Evolutionary conservation across 2,113 vertebrate genomes (phyloP), one percentile per base, ranked within the genome.

Genomic region (Nerophis lumbriciformis): DNA sequence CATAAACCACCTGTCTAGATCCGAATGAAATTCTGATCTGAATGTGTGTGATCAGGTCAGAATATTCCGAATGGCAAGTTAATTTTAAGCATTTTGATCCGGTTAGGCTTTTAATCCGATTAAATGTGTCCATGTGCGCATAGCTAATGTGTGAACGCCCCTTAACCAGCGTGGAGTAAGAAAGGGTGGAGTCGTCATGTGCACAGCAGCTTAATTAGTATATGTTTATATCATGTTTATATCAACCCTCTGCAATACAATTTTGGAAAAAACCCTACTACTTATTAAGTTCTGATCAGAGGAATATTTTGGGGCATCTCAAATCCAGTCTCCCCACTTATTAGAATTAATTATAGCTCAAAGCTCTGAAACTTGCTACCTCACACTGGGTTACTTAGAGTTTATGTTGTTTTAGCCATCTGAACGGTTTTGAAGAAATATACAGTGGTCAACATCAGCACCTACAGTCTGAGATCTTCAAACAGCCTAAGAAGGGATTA

Each of bases 181-280:
- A 69, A 49, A 42, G 42, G 61, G 63, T 69, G 16, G 51, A 65
- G 68, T 63, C 38, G 47, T 7, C 63, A 55, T 61, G 58, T 71
- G 69, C 73, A 69, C 76, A 59, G 64, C 49, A 66, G 56, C 71
- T 60, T 70, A 74, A 82, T 79, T 71, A 28, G 28, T 65, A 59
- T 70, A 72, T 73, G 60, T 82, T 82, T 80, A 59, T 66, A 77
- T 84, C 72, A 79, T 82, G 84, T 71, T 77, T 79, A 69, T 52
- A 4, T 19, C 49, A 63, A 61, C 57, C 53, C 37, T 42, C 64
- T 73, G 69, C 78, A 77, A 70, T 53, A 84, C 75, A 75, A 72
- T 72, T 65, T 54, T 62, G 44, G 59, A 71, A 68, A 80, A 75
- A 37, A 44, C 8, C 7, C 68, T 76, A 42, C 39, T 9, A 42